Evolutionary conservation across 2,797 vertebrate species (phyloP), one percentile per base, ranked within the genome.

Genomic region (Fringilla coelebs): DNA sequence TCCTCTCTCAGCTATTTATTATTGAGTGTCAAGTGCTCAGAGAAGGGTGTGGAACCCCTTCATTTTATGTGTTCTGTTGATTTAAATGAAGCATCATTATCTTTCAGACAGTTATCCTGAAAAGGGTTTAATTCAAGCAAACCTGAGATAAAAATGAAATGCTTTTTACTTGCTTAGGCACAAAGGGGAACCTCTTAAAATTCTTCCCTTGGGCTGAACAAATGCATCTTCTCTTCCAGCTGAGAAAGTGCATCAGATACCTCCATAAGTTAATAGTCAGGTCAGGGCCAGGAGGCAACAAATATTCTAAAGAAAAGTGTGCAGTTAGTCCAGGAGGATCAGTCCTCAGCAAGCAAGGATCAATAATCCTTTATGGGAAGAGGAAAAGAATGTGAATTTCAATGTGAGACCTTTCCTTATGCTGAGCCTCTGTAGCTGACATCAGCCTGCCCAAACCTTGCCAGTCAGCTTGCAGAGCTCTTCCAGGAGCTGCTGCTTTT

Each of bases 391-490:
- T 9, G 40, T 6, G 57, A 43, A 81, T 78, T 77, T 75, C 1
- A 0, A 0, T 36, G 55, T 0, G 4, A 92, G 67, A 34, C 62
- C 61, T 76, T 71, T 49, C 29, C 26, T 43, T 61, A 1, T 4
- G 17, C 89, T 61, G n/a, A 77, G 13, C 54, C 31, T 78, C 49
- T n/a, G 49, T 0, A 55, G 26, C 41, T 88, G 46, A 5, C 28
- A 9, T 54, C 57, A 91, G 17, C 40, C 61, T 91, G 38, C 68
- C 70, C 68, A 89, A 43, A 81, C 55, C 34, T 43, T n/a, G 8
- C 46, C 49, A 12, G 2, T 19, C 82, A 85, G 38, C 57, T 51
- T 88, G 52, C 61, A 70, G 18, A 77, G 2, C 1, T 55, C 17
- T 31, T 32, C 24, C 28, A 63, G 68, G 52, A 92, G 7, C 67